Percentiles rank a stretch among this genome's conserved stretches.
Evolutionary conservation across 2,797 vertebrate genomes (phyloP).

Genomic region (Manis crassicaudata): DNA sequence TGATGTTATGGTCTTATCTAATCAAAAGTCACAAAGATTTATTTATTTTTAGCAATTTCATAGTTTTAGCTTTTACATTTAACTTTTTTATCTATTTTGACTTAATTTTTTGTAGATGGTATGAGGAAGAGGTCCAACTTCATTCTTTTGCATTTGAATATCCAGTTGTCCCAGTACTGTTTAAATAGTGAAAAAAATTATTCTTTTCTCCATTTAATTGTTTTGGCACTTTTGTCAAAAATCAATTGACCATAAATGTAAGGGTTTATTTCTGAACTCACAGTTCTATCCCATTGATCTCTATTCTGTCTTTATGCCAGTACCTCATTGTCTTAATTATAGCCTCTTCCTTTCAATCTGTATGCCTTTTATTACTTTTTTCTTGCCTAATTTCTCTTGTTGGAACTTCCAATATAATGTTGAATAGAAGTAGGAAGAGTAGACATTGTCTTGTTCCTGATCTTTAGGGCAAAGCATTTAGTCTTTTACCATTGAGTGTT

Average conservation of each 20-base stretch:
- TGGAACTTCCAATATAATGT: not conserved
- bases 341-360: not conserved
- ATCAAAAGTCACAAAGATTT: not conserved
- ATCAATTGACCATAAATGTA: not conserved
- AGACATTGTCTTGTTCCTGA: not conserved
- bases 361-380: not conserved
- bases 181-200: not conserved
- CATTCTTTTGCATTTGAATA: not conserved
- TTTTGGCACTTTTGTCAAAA: not conserved
- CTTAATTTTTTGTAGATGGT: not conserved
- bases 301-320: not conserved
- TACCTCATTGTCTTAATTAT: not conserved
- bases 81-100: not conserved
- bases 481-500: not conserved
- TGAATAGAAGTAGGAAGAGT: not conserved
- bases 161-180: not conserved
- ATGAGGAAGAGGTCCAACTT: not conserved
- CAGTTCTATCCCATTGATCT: not conserved
- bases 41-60: not conserved
- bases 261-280: not conserved
- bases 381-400: not conserved
- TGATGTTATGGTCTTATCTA: not conserved
- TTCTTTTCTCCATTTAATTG: not conserved
- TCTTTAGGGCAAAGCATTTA: not conserved
- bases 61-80: not conserved